Conservation (phyloP, 2,113 vertebrate genomes). For the Tautogolabrus adspersus region DNA sequence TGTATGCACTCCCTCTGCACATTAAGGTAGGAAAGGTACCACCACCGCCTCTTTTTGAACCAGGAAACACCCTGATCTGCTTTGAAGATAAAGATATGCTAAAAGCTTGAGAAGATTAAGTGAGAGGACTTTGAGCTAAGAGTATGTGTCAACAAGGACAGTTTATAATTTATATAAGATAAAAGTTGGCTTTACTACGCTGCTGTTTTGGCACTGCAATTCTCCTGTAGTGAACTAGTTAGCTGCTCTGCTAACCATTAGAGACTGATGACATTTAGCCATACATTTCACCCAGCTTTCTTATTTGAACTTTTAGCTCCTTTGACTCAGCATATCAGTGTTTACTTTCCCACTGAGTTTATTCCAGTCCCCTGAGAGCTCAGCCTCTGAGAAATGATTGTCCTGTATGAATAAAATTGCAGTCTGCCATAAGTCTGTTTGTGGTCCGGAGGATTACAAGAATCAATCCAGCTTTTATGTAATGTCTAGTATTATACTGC, state of each 20-base stretch:
- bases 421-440: neutral
- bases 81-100: too few species aligned
- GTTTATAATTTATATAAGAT: too few species aligned
- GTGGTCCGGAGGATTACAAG: conserved; percentile 1
- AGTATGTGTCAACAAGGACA: too few species aligned
- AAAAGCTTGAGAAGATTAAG: too few species aligned
- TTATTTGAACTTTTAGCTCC: conserved; percentile 7
- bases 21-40: too few species aligned
- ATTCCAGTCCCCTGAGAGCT: conserved; percentile 24
- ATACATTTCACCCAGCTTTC: conserved; percentile 20
- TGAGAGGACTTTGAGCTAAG: too few species aligned
- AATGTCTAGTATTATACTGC: conserved; percentile 8
- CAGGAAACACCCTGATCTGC: too few species aligned
- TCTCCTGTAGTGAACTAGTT: neutral
- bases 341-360: conserved; percentile 19
- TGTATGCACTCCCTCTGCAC: too few species aligned
- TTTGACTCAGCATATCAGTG: conserved; percentile 16
- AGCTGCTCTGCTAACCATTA: neutral
- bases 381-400: conserved; percentile 32
- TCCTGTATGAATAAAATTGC: conserved; percentile 24
- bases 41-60: too few species aligned
- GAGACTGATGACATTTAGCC: conserved; percentile 11
- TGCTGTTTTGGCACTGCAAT: neutral
- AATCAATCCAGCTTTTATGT: conserved; percentile 29
- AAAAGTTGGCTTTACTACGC: neutral